Evolutionary conservation across 1,140 invertebrate species (phyloP), one percentile per base, ranked within the genome.

Genomic region (Drosophila simulans): DNA sequence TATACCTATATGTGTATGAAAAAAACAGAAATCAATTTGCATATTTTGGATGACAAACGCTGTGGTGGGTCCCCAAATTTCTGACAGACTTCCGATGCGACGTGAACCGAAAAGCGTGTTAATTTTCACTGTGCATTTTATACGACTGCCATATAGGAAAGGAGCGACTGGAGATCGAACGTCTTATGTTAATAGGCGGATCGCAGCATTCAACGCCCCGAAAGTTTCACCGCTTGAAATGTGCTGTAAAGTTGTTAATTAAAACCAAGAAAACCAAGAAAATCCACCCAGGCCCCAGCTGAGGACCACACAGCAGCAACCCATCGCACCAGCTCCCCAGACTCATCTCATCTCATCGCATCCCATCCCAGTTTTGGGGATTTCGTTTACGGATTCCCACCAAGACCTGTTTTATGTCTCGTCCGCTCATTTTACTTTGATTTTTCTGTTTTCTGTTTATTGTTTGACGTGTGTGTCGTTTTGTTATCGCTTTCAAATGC

Each of bases 81-180:
- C 54, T 42, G 52, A 54, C 53, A 75, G 56, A 73, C 58, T 65
- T 78, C 57, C 79, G 70, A 76, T 70, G 58, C 56, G 81, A 80
- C 83, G 84, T 89, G 83, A 88, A 88, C 84, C 81, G 84, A 88
- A 88, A 88, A 89, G 84, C 84, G 84, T 88, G 84, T 88, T 88
- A 88, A 88, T 88, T 88, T 88, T 88, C 84, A 89, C 84, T 89
- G 84, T 80, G 83, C 83, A 88, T 88, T 88, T 71, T 71, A 71
- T 88, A 86, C 88, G 77, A 80, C 58, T 58, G 51, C 77, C 73
- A 31, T 48, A 37, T 25, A 27, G 40, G 58, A 54, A 46, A 49
- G 55, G 43, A 71, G 74, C 54, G 63, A 73, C 55, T 73, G 69
- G 46, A 66, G 80, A 85, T 81, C 81, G 73, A 85, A 70, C 77